Base-by-base conservation (phyloP, 2,797 vertebrate species). In the Enoplosus armatus region DNA sequence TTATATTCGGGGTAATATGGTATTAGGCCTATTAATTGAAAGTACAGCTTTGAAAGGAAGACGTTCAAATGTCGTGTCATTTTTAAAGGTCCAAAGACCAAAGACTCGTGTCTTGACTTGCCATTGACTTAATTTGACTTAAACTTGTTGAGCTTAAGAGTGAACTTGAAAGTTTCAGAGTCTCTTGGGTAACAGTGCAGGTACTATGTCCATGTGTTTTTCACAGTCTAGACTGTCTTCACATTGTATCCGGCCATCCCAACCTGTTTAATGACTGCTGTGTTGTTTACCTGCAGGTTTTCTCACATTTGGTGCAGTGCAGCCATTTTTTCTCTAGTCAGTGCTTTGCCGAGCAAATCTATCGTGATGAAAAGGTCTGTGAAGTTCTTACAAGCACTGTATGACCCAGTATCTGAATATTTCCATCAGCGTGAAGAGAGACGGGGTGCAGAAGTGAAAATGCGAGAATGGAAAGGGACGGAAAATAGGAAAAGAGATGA, bases 351-450 rank as follows among this genome's bases (percentile, higher is more conserved):
- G 47, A 76, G 69, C 39, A 76, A 60, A 75, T 59, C 27, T 15
- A 18, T 77, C 76, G 61, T 70, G 73, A 80, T 79, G 79, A 80
- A 80, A 79, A 68, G 59, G 63, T 43, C 59, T 70, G 76, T 72
- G 79, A 80, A 65, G 77, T 83, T 76, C 81, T 76, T 39, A 50
- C 58, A 83, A 83, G 65, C 60, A 8, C 56, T 39, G 77, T 45
- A 2, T 76, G 75, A 74, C 79, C 73, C 75, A 33, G 63, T 71
- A 74, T 87, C 71, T 74, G 79, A 84, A 78, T 55, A 24, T 82
- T 77, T 85, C 78, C 76, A 80, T 88, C 73, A 84, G 61, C 16
- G 22, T 27, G 11, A 39, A 69, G 65, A 55, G 50, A 37, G 31
- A 43, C 7, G 2, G 55, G 53, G 9, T 10, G 54, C 43, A 16